A percentile compares a stretch with the other conserved stretches of the same genome.
Conservation (phyloP, 2,113 vertebrate genomes). For the Taurulus bubalis region DNA sequence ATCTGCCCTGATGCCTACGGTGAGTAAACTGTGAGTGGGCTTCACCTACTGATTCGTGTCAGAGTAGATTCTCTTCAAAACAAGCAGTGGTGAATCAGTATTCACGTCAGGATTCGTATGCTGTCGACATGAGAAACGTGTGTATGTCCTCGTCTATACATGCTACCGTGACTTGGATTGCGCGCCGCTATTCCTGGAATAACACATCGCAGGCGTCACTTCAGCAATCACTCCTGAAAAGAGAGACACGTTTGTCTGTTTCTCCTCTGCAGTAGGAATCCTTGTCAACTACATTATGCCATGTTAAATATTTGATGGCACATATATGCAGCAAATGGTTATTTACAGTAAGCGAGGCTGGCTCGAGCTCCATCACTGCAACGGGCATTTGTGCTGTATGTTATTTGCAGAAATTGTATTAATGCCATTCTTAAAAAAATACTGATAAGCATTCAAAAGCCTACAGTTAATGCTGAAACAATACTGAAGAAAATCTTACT, state of each 20-base stretch:
- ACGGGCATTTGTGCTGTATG: slow-evolving; percentile 18
- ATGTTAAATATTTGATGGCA: slow-evolving; percentile 61
- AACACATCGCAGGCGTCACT: not conserved
- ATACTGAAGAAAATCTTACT: not conserved
- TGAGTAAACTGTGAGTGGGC: slow-evolving; percentile 37
- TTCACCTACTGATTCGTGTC: slow-evolving; percentile 30
- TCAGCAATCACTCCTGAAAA: not conserved
- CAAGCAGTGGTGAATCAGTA: not conserved
- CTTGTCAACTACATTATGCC: slow-evolving; percentile 7
- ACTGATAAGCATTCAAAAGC: not conserved
- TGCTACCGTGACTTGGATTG: not conserved
- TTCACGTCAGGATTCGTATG: not conserved
- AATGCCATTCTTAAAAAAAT: not conserved
- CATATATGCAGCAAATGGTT: slow-evolving; percentile 38
- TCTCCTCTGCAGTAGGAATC: slow-evolving; percentile 29
- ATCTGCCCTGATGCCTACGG: slow-evolving; percentile 18
- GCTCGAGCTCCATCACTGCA: slow-evolving; percentile 41
- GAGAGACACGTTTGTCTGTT: slow-evolving; percentile 20
- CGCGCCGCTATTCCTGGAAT: not conserved
- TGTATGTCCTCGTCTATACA: not conserved
- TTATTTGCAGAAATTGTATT: slow-evolving; percentile 4
- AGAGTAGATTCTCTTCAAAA: slow-evolving; percentile 27
- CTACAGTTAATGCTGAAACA: not conserved
- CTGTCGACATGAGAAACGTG: not conserved
- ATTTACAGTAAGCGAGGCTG: slow-evolving; percentile 35